A percentile compares a stretch with the other conserved stretches of the same genome.
phyloP scores from a whole-genome alignment of 92 coral and sea anemone species.

The Zoanthus gigantus region DNA sequence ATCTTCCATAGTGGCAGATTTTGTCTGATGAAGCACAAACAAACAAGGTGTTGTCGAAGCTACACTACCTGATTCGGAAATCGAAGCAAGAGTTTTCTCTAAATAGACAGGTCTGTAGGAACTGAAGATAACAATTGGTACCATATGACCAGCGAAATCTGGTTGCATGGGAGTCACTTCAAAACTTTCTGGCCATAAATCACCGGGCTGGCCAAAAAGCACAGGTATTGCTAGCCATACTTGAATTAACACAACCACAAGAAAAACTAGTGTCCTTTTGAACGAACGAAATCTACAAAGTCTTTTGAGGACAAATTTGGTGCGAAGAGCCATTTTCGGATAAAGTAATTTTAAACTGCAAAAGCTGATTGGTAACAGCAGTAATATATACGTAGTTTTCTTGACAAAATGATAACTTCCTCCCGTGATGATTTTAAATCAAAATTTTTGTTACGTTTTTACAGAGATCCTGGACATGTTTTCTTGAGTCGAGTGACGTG shows the following conservation, averaged over 20 bases:
- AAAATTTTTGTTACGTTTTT: neutral
- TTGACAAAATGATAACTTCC: neutral
- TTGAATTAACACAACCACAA: constrained; percentile 73
- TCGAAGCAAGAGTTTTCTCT: constrained; percentile 87
- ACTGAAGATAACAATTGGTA: constrained; percentile 90
- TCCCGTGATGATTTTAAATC: neutral
- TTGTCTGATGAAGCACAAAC: constrained; percentile 87
- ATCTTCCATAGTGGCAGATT: constrained; percentile 77
- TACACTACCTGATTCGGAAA: constrained; percentile 82
- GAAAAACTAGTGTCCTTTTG: constrained; percentile 76
- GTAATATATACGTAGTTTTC: no score
- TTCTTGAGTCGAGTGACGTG: constrained; percentile 14
- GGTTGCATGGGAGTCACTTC: constrained; percentile 60
- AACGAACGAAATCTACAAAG: constrained; percentile 77
- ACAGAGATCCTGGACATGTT: neutral
- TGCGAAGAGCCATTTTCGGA: constrained; percentile 9
- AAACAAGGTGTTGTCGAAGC: constrained; percentile 88
- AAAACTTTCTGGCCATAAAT: constrained; percentile 78
- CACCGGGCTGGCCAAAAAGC: constrained; percentile 69
- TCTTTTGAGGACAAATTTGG: constrained; percentile 62
- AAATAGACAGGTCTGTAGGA: constrained; percentile 90
- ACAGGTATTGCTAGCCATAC: constrained; percentile 88
- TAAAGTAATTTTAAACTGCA: neutral
- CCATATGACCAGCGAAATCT: constrained; percentile 67
- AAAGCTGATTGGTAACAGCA: neutral